A percentile compares a stretch with the other conserved stretches of the same genome.
These are phyloP conservation scores for Drosophila hawaiiensis DNA, from an alignment of 2,888 invertebrate species.

Conservation along the genomic window DNA sequence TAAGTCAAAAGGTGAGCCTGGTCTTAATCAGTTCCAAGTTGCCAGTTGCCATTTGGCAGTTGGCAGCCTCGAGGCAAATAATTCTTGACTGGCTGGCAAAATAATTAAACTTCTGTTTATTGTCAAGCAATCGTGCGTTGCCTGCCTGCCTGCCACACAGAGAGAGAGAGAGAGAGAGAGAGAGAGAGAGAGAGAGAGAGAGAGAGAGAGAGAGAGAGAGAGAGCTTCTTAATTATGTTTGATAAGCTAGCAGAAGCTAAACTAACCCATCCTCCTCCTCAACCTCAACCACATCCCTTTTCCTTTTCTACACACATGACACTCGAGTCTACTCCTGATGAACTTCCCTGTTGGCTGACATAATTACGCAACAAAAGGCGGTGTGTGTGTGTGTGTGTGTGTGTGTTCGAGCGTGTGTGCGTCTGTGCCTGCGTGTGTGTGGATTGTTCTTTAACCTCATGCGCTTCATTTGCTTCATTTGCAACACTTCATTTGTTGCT, in stretches of 20 bases:
- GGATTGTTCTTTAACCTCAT: constrained; percentile 33
- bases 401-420: constrained; percentile 1
- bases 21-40: constrained; percentile 60
- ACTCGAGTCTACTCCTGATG: constrained; percentile 53
- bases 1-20: constrained; percentile 80
- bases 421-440: background rate
- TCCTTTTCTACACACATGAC: constrained; percentile 26
- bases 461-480: constrained; percentile 56
- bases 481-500: constrained; percentile 36
- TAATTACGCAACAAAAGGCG: constrained; percentile 69
- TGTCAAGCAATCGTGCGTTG: constrained; percentile 58
- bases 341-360: constrained; percentile 45
- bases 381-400: background rate
- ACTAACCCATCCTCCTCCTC: background rate
- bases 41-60: background rate
- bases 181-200: background rate
- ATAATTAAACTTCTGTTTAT: constrained; percentile 82
- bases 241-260: constrained; percentile 62
- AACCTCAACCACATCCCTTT: background rate
- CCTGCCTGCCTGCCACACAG: background rate
- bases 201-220: background rate
- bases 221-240: constrained; percentile 77
- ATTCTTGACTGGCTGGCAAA: constrained; percentile 46
- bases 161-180: background rate
- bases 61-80: constrained; percentile 15